These are phyloP conservation scores for Cetoscarus ocellatus DNA, from an alignment of 2,797 vertebrate species.

Conservation along the genomic window DNA sequence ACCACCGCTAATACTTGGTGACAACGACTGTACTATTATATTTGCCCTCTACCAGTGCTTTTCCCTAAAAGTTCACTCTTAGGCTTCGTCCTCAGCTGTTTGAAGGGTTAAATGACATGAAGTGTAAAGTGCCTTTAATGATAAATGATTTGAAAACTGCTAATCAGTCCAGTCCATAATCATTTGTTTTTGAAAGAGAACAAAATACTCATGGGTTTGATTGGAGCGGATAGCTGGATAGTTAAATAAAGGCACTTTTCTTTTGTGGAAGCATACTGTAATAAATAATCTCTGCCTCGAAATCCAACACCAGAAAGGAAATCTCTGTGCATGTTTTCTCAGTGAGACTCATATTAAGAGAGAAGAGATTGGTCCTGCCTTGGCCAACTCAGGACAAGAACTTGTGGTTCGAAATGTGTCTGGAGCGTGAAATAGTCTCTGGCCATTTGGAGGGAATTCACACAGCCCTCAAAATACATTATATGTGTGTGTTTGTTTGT, in stretches of 20 bases:
- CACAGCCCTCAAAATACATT: constrained; percentile 27
- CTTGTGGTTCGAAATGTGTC: constrained; percentile 56
- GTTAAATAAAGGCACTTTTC: constrained; percentile 5
- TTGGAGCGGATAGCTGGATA: not conserved
- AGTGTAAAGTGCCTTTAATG: too few relatives aligned
- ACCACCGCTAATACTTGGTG: too few relatives aligned
- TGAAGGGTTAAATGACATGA: too few relatives aligned
- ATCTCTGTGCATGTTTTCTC: constrained; percentile 11
- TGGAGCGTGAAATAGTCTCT: constrained; percentile 62
- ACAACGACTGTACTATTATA: too few relatives aligned
- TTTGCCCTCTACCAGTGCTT: too few relatives aligned
- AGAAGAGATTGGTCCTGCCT: not conserved
- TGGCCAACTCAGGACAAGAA: constrained; percentile 38
- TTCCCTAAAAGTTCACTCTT: too few relatives aligned
- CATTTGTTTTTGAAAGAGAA: too few relatives aligned
- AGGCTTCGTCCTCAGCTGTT: too few relatives aligned
- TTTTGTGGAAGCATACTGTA: constrained; percentile 7
- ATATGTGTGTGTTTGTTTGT: constrained; percentile 5
- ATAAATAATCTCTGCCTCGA: constrained; percentile 22
- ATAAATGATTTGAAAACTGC: too few relatives aligned
- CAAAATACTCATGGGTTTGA: not conserved
- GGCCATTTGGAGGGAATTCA: constrained; percentile 61
- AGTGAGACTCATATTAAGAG: not conserved
- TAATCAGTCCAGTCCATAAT: too few relatives aligned
- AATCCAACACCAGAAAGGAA: constrained; percentile 32